These are phyloP conservation scores for Willisornis vidua DNA, from an alignment of 2,113 vertebrate genomes.

Conservation along the genomic window DNA sequence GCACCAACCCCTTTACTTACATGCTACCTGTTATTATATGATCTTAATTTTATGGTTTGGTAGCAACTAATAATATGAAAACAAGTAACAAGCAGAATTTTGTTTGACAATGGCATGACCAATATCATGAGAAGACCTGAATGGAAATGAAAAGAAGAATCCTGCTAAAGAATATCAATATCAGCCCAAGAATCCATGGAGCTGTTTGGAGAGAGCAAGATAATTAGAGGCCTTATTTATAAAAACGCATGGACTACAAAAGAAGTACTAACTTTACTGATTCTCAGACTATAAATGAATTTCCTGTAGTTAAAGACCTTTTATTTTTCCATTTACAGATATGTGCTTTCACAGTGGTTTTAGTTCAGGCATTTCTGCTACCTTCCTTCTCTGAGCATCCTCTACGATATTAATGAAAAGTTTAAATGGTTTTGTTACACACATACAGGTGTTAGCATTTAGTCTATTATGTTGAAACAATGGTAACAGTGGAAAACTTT, in stretches of 20 bases:
- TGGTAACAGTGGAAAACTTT: background rate
- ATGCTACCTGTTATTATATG: background rate
- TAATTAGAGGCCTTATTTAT: background rate
- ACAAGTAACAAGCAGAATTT: background rate
- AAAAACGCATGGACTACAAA: background rate
- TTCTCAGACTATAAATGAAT: background rate
- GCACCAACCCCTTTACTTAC: background rate
- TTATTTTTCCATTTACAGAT: background rate
- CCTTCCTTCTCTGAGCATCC: background rate
- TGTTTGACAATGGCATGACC: background rate
- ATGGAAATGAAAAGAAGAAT: background rate
- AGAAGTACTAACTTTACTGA: background rate
- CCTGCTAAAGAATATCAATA: background rate
- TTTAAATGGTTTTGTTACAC: background rate
- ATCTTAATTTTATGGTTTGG: background rate
- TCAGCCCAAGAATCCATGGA: background rate
- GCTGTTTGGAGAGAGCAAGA: background rate
- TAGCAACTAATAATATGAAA: background rate
- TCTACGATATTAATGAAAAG: background rate
- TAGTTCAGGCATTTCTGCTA: background rate
- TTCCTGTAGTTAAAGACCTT: background rate
- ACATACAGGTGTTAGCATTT: background rate
- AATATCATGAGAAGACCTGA: background rate
- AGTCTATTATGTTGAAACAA: background rate
- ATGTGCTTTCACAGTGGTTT: background rate